Evolutionary conservation across 1,140 invertebrate species (phyloP), one percentile per base, ranked within the genome.

Genomic region (Amyelois transitella): DNA sequence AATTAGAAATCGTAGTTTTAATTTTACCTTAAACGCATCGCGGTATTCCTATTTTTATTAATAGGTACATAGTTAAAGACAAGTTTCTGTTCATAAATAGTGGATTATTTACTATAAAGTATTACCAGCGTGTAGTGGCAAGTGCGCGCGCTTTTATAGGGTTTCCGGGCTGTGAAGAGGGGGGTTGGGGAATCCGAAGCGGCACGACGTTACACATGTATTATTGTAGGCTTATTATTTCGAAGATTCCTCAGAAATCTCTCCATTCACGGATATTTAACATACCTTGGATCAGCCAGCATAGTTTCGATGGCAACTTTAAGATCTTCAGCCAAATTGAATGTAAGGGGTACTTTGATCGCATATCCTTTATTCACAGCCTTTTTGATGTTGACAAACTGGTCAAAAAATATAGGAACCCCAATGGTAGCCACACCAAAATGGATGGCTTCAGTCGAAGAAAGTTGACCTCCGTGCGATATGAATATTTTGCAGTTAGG

Each of bases 401-500:
- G 93, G 75, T 94, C 92, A 8, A 85, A 89, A 21, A 91, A 92
- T 14, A 94, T 84, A 10, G 94, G 93, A 62, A 94, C 90, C 6
- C 90, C 92, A 10, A 94, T 83, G 0, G 93, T 79, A 0, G 93
- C 93, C 1, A 93, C 90, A 20, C 90, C 92, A 50, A 91, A 88
- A 66, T 91, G 90, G 17, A 94, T 81, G 1, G 92, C 88, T 72
- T 95, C 94, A 24, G 90, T 90, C 1, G 90, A 86, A 25, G 93
- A 92, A 25, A 93, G 83, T n/a, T 92, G 71, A 22, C 94, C 94
- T 7, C 91, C 92, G 60, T 94, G 93, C 0, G 92, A 92, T 19
- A 94, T 91, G 58, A 95, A 93, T 0, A 90, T 74, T 20, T 88
- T 77, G 12, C 92, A 89, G 53, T 93, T 94, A 0, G 87, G 78